Percentiles rank a stretch among this genome's conserved stretches.
Evolutionary conservation across 2,113 vertebrate species (phyloP).

Genomic region (Eira barbara): DNA sequence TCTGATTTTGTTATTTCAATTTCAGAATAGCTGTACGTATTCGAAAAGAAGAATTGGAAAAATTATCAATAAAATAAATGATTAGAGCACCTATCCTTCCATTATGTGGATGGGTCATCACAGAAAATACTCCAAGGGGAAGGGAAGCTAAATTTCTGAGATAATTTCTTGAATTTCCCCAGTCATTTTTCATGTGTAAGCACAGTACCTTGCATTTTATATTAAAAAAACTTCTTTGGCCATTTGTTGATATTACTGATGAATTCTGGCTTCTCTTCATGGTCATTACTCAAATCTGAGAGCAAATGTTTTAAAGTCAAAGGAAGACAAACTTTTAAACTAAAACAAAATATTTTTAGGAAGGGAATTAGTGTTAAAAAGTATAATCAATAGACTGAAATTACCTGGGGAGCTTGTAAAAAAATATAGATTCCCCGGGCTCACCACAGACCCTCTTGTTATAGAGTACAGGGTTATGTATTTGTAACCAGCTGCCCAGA

Average conservation of each 20-base stretch:
- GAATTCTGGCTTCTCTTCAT: slow-evolving; percentile 3
- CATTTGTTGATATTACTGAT: slow-evolving; percentile 5
- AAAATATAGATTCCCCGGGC: not conserved
- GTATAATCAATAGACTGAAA: not conserved
- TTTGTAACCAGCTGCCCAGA: not conserved
- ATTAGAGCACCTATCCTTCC: not conserved
- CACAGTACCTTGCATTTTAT: slow-evolving; percentile 5
- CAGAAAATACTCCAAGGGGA: not conserved
- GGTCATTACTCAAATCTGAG: slow-evolving; percentile 9
- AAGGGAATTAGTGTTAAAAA: not conserved
- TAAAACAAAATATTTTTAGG: not conserved
- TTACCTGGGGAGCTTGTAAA: not conserved
- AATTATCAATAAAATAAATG: not conserved
- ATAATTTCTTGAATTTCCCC: not conserved
- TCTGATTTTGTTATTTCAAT: not conserved
- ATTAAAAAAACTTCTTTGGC: not conserved
- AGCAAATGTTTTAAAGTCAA: slow-evolving; percentile 32
- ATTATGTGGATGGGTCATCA: not conserved
- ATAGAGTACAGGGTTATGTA: not conserved
- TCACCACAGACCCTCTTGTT: not conserved
- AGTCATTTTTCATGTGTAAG: not conserved
- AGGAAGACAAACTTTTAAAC: not conserved
- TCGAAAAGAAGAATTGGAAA: not conserved
- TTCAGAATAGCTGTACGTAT: not conserved
- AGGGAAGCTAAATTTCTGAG: not conserved